Evolutionary conservation across 2,113 vertebrate species (phyloP).

Genomic region (Ptilorrhoa leucosticta): DNA sequence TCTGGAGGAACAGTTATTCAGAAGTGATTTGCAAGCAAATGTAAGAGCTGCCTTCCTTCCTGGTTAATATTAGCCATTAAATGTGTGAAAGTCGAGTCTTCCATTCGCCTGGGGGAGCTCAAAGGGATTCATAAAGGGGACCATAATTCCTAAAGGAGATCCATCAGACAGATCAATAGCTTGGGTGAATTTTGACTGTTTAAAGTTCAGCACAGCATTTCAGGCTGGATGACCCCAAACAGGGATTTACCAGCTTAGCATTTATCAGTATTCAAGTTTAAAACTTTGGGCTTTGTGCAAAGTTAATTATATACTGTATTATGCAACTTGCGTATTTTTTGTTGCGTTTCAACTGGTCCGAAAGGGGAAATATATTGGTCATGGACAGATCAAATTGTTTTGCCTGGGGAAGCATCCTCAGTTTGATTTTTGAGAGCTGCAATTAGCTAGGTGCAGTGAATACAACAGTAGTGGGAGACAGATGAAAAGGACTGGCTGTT

Average conservation of each 20-base stretch:
- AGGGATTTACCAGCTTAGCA: not conserved
- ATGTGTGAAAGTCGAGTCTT: not conserved
- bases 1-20: not conserved
- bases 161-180: not conserved
- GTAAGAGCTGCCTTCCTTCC: not conserved
- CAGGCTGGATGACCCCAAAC: not conserved
- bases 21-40: not conserved
- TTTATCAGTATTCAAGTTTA: not conserved
- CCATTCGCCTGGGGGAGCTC: not conserved
- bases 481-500: not conserved
- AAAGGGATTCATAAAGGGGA: not conserved
- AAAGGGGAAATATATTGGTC: not conserved
- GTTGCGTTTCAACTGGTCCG: not conserved
- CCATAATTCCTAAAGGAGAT: not conserved
- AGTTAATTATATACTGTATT: not conserved
- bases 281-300: not conserved
- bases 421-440: not conserved
- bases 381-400: not conserved
- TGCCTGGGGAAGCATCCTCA: not conserved
- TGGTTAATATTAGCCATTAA: not conserved
- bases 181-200: not conserved
- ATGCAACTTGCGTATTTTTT: not conserved
- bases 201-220: not conserved
- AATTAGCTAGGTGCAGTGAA: not conserved
- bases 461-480: accelerated